phyloP scores from a whole-genome alignment of 64 coral and sea anemone genomes.

The Acropora yongei region DNA sequence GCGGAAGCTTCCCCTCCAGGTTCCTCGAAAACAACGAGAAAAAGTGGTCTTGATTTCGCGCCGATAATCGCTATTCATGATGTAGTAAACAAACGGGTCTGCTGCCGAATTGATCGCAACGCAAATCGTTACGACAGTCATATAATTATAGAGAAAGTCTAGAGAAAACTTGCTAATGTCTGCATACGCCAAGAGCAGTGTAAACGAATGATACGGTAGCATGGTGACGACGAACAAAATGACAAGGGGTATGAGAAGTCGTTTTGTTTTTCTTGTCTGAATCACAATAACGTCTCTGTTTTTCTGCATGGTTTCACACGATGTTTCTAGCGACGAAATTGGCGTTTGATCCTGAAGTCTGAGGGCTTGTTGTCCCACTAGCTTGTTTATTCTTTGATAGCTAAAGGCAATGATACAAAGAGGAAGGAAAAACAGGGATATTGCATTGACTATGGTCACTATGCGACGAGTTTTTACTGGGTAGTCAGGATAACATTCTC shows the following conservation, averaged over 20 bases:
- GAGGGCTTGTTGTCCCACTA: background rate
- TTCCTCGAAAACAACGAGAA: background rate
- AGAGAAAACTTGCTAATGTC: background rate
- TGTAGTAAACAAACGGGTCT: constrained; percentile 59
- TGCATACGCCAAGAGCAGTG: background rate
- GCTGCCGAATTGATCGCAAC: constrained; percentile 28
- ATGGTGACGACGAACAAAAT: constrained; percentile 52
- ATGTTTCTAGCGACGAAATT: background rate
- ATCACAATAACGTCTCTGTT: constrained; percentile 33
- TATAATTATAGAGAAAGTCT: background rate
- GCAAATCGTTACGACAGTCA: background rate
- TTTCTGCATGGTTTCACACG: background rate
- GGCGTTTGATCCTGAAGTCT: background rate
- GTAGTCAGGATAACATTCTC: no score
- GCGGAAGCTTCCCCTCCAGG: background rate
- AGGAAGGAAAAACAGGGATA: constrained; percentile 47
- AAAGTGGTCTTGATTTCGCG: background rate
- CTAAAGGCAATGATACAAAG: constrained; percentile 44
- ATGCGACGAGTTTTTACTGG: background rate
- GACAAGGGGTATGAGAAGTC: constrained; percentile 49
- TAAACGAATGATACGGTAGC: constrained; percentile 45
- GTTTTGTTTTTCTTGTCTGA: constrained; percentile 60
- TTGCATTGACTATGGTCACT: background rate
- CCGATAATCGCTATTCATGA: constrained; percentile 52
- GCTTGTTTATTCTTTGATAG: constrained; percentile 33